phyloP scores from a whole-genome alignment of 1,140 invertebrate species.

The Drosophila quadrilineata region DNA sequence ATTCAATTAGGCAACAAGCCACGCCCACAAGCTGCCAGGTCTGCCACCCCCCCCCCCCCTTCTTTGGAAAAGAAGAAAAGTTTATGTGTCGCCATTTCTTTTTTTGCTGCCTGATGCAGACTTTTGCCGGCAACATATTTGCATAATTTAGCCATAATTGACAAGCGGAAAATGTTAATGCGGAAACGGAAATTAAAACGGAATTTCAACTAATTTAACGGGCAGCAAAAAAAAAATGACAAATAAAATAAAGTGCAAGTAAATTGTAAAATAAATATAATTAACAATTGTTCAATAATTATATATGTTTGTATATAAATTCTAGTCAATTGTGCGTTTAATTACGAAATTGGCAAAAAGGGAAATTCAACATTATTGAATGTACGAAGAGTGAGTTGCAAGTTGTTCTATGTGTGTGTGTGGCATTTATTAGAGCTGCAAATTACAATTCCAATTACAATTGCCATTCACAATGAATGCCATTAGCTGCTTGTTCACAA shows the following conservation, averaged over 20 bases:
- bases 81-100: conserved; percentile 58
- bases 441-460: neutral
- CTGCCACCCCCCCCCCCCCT: neutral
- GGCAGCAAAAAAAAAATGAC: neutral
- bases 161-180: conserved; percentile 75
- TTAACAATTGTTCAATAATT: neutral
- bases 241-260: conserved; percentile 5
- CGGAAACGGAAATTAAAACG: conserved; percentile 75
- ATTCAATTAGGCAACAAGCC: conserved; percentile 63
- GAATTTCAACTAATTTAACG: conserved; percentile 66
- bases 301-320: neutral
- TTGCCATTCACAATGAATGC: conserved; percentile 26
- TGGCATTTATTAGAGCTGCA: conserved; percentile 36
- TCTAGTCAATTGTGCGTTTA: neutral
- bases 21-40: too few species aligned
- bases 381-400: too few species aligned
- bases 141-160: conserved; percentile 77
- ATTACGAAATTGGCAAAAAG: neutral
- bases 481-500: conserved; percentile 72
- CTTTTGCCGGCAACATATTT: conserved; percentile 53
- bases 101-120: conserved; percentile 23
- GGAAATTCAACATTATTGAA: too few species aligned
- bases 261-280: conserved; percentile 16
- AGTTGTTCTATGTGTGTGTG: too few species aligned
- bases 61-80: conserved; percentile 8